phyloP scores from a whole-genome alignment of 2,888 invertebrate genomes.

The Archaeoteleia sp. region DNA sequence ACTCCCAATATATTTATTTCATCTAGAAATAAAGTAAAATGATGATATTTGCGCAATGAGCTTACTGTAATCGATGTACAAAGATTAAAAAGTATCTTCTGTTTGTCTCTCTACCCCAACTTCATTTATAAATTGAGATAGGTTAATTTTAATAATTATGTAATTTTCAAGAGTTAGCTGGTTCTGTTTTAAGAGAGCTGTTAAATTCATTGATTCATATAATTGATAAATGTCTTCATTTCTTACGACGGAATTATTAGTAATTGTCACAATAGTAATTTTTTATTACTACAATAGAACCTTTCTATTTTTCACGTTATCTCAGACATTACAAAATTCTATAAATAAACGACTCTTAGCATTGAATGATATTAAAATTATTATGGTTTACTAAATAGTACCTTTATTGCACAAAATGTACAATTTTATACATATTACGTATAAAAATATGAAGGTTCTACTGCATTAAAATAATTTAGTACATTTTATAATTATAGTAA shows the following conservation, averaged over 20 bases:
- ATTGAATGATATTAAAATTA: conserved; percentile 2
- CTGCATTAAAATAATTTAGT: conserved; percentile 11
- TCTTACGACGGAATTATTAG: too few species aligned
- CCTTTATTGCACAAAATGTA: neutral
- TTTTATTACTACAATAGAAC: too few species aligned
- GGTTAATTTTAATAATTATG: too few species aligned
- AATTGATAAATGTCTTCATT: conserved; percentile 11
- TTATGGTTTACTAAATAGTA: neutral
- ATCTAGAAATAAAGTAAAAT: conserved; percentile 14
- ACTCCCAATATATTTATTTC: conserved; percentile 14
- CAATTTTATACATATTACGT: conserved; percentile 1
- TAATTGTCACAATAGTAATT: too few species aligned
- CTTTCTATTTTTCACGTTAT: too few species aligned
- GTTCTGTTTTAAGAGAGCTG: neutral
- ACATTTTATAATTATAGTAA: conserved; percentile 14
- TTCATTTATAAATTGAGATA: neutral
- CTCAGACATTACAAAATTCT: too few species aligned
- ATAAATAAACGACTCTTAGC: conserved; percentile 19
- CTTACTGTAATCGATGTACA: conserved; percentile 34
- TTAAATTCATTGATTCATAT: neutral
- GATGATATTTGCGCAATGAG: conserved; percentile 30
- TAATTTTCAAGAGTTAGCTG: too few species aligned
- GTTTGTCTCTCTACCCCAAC: neutral
- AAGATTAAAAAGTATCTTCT: conserved; percentile 15
- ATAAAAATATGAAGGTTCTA: conserved; percentile 38